Evolutionary conservation across 2,113 vertebrate genomes (phyloP).

Genomic region (Corythoichthys haematopterus): DNA sequence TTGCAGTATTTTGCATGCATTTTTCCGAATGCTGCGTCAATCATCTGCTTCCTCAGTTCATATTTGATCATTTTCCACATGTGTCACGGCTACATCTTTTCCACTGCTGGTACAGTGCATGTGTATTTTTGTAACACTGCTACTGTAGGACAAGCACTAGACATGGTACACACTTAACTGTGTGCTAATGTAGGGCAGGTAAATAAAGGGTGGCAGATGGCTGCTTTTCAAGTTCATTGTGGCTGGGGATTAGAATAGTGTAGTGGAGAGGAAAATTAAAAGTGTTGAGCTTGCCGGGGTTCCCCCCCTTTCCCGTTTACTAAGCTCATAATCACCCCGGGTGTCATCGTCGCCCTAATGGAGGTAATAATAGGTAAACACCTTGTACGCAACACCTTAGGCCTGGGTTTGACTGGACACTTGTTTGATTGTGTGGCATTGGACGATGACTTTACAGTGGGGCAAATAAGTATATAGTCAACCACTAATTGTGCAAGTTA

Average conservation of each 20-base stretch:
- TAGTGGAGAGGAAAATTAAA: conserved; percentile 57
- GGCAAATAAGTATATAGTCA: too few relatives aligned
- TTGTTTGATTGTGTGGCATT: background rate
- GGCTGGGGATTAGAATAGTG: conserved; percentile 47
- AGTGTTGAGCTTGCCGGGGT: conserved; percentile 46
- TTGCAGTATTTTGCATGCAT: background rate
- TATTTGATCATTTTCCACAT: background rate
- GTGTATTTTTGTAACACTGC: background rate
- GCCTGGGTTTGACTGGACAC: background rate
- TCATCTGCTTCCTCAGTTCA: background rate
- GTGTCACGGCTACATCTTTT: conserved; percentile 4
- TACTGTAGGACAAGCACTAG: conserved; percentile 9
- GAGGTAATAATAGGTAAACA: conserved; percentile 32
- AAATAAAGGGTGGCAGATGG: conserved; percentile 47
- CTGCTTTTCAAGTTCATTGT: conserved; percentile 51
- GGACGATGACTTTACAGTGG: background rate
- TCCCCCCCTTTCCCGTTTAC: conserved; percentile 4
- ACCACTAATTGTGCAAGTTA: too few relatives aligned
- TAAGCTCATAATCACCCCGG: conserved; percentile 44
- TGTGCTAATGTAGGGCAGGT: conserved; percentile 56
- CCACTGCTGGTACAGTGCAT: background rate
- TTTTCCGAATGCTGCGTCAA: background rate
- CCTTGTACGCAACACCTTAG: background rate
- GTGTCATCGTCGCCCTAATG: conserved; percentile 33
- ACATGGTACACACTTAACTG: background rate